phyloP scores from a whole-genome alignment of 92 coral and sea anemone species.

The Umimayanthus kanabou region DNA sequence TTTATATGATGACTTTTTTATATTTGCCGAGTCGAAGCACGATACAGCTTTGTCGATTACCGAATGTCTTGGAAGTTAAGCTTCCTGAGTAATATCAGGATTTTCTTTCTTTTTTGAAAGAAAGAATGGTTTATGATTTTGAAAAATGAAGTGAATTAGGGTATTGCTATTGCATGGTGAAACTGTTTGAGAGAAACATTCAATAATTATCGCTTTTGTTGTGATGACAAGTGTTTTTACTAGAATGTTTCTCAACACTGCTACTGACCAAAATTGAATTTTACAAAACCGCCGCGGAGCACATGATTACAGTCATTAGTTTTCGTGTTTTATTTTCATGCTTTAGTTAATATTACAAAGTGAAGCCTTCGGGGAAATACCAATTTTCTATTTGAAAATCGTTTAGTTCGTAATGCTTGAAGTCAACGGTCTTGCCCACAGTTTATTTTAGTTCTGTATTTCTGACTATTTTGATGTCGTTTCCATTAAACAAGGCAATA shows the following conservation, averaged over 20 bases:
- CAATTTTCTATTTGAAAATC: no score
- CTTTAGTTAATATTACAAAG: not conserved
- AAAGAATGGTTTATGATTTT: not conserved
- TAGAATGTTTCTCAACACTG: not conserved
- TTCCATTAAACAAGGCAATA: no score
- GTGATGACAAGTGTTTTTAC: not conserved
- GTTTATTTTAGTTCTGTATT: no score
- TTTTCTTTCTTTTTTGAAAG: no score
- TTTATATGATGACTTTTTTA: not conserved
- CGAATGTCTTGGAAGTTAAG: not conserved
- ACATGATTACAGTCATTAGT: no score
- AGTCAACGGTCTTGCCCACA: no score
- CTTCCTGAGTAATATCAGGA: not conserved
- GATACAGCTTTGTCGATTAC: not conserved
- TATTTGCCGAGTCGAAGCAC: not conserved
- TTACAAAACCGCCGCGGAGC: not conserved
- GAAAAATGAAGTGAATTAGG: not conserved
- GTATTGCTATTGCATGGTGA: not conserved
- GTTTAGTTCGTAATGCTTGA: no score
- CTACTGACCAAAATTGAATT: not conserved
- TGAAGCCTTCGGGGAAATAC: no score
- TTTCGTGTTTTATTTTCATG: not conserved
- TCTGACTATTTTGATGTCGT: no score
- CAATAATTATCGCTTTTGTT: not conserved
- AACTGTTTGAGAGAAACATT: not conserved